A percentile compares a stretch with the other conserved stretches of the same genome.
These are phyloP conservation scores for Fulmarus glacialis DNA, from an alignment of 2,113 vertebrate species.

Conservation along the genomic window DNA sequence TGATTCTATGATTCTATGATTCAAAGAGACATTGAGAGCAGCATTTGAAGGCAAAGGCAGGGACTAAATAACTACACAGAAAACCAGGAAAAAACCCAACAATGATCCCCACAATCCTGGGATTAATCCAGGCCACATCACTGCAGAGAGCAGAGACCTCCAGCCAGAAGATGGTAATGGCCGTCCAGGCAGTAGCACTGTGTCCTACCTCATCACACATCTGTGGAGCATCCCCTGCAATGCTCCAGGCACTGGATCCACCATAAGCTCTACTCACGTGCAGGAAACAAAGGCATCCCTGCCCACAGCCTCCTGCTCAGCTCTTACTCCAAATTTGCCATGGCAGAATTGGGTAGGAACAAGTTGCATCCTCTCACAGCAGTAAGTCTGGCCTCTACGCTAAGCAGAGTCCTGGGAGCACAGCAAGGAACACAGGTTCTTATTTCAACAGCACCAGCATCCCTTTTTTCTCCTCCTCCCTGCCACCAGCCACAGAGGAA, in stretches of 20 bases:
- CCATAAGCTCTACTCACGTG: accelerated
- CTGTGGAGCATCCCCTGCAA: not conserved
- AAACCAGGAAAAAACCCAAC: not conserved
- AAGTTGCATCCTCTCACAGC: not conserved
- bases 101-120: not conserved
- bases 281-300: not conserved
- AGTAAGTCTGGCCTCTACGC: not conserved
- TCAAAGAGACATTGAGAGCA: not conserved
- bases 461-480: not conserved
- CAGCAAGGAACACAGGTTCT: not conserved
- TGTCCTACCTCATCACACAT: not conserved
- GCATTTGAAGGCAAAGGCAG: not conserved
- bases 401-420: not conserved
- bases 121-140: not conserved
- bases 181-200: not conserved
- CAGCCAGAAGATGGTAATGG: not conserved
- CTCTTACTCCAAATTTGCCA: not conserved
- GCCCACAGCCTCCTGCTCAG: not conserved
- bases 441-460: not conserved
- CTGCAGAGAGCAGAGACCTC: not conserved
- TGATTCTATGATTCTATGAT: too few species aligned
- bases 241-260: not conserved
- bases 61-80: not conserved
- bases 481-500: not conserved
- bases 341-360: not conserved